A percentile compares a stretch with the other conserved stretches of the same genome.
phyloP scores from a whole-genome alignment of 2,113 vertebrate genomes.

The Amazona vittata region DNA sequence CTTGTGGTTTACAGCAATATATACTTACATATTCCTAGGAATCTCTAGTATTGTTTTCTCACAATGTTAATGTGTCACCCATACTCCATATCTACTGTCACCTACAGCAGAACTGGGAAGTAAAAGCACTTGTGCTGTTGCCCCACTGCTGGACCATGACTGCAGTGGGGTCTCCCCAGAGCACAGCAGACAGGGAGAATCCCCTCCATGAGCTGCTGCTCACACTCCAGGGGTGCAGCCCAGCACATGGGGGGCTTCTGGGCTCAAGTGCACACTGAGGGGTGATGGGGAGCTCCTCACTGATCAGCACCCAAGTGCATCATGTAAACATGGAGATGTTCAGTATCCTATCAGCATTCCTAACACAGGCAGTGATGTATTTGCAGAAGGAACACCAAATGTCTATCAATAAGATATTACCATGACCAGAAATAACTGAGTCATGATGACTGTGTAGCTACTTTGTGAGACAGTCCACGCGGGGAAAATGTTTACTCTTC shows the following conservation, averaged over 20 bases:
- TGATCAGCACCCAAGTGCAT: neutral
- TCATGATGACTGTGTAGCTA: neutral
- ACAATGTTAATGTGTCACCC: neutral
- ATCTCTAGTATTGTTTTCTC: neutral
- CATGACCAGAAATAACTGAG: constrained; percentile 21
- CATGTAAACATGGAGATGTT: neutral
- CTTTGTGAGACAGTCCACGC: neutral
- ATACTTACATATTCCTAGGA: neutral
- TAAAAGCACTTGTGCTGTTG: neutral
- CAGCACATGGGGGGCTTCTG: neutral
- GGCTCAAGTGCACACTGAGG: neutral
- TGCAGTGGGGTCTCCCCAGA: neutral
- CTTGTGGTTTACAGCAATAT: neutral
- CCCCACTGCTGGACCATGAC: neutral
- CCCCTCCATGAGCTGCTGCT: neutral
- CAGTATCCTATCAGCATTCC: neutral
- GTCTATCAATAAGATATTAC: neutral
- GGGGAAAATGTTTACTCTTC: constrained; percentile 23
- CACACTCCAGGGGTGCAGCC: neutral
- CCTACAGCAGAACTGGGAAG: neutral
- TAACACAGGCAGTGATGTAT: neutral
- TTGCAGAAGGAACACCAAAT: constrained; percentile 21
- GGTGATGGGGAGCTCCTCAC: neutral
- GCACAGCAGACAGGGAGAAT: neutral
- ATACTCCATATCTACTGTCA: neutral